phyloP scores from a whole-genome alignment of 2,888 invertebrate genomes.

The Onthophagus sagittarius region DNA sequence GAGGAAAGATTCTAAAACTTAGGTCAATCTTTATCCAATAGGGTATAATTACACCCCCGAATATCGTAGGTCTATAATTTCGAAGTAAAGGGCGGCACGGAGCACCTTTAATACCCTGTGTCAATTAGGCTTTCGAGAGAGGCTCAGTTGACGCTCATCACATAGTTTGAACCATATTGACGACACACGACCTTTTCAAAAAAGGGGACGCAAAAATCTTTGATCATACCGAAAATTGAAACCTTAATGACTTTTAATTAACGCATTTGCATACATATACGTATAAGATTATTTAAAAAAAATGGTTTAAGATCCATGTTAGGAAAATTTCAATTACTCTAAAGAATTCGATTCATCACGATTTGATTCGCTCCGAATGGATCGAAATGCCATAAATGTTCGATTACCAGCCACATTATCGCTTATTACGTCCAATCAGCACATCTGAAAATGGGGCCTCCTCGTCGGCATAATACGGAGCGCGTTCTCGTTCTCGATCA shows the following conservation, averaged over 20 bases:
- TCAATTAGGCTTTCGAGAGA: slow-evolving; percentile 37
- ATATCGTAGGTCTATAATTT: slow-evolving; percentile 43
- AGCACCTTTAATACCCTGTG: slow-evolving; percentile 46
- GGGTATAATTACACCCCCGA: slow-evolving; percentile 48
- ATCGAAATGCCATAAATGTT: background rate
- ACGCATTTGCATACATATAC: too few relatives aligned
- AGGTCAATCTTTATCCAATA: slow-evolving; percentile 45
- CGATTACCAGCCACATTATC: background rate
- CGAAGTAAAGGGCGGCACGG: slow-evolving; percentile 43
- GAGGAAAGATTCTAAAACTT: background rate
- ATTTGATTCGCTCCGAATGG: background rate
- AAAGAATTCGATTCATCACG: background rate
- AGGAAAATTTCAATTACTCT: background rate
- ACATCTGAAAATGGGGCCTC: background rate
- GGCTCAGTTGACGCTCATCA: background rate
- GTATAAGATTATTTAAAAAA: too few relatives aligned
- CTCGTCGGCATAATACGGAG: background rate
- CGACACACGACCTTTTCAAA: too few relatives aligned
- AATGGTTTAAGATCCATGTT: background rate
- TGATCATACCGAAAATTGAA: too few relatives aligned
- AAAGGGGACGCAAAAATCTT: too few relatives aligned
- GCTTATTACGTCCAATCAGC: background rate
- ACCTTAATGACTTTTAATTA: too few relatives aligned
- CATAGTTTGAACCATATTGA: too few relatives aligned
- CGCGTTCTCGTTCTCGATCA: background rate